Percentiles rank a stretch among this genome's conserved stretches.
These are phyloP conservation scores for Holothuria leucospilota DNA, from an alignment of 53 echinoderm and acorn worm genomes.

Conservation along the genomic window DNA sequence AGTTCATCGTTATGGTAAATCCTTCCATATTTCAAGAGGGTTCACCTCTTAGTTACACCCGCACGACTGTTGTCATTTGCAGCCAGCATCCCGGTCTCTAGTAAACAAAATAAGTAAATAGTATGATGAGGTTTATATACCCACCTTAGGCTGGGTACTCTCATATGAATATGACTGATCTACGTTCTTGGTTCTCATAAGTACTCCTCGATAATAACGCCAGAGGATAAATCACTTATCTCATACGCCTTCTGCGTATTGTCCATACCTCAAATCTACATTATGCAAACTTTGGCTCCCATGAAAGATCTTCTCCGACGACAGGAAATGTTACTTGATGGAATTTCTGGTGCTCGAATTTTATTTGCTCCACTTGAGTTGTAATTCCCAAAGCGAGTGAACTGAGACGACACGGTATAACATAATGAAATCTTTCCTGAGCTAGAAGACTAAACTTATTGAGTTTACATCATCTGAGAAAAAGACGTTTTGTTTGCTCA, in stretches of 20 bases:
- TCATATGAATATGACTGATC: conserved; percentile 13
- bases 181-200: not conserved
- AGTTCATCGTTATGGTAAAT: too few species aligned
- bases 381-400: conserved; percentile 35
- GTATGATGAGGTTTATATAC: too few species aligned
- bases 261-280: conserved; percentile 26
- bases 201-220: conserved; percentile 20
- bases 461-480: conserved; percentile 15
- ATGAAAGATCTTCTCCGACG: conserved; percentile 37
- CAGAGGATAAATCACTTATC: conserved; percentile 27
- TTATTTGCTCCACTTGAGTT: conserved; percentile 46
- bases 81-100: too few species aligned
- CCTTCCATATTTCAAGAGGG: too few species aligned
- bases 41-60: too few species aligned
- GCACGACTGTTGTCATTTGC: too few species aligned
- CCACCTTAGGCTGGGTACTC: conserved; percentile 1
- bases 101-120: too few species aligned
- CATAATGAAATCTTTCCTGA: conserved; percentile 31
- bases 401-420: conserved; percentile 4
- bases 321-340: conserved; percentile 48
- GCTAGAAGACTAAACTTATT: conserved; percentile 6
- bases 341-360: conserved; percentile 45
- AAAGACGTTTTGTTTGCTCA: conserved; percentile 15
- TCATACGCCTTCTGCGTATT: not conserved
- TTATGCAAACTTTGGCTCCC: conserved; percentile 40